phyloP scores from a whole-genome alignment of 92 coral and sea anemone genomes.

The Heteractis magnifica region DNA sequence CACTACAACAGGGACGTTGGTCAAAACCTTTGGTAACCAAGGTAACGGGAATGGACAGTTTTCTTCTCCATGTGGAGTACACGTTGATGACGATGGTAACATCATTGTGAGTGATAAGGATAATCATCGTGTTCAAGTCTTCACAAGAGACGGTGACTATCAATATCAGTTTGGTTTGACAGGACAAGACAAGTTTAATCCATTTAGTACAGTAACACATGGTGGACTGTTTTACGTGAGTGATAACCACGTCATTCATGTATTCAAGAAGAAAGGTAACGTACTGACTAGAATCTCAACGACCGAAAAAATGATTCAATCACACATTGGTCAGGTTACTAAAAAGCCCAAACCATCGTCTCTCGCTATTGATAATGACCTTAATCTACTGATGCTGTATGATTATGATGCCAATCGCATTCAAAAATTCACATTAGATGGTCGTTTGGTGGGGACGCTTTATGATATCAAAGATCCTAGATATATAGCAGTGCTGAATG shows the following conservation, averaged over 20 bases:
- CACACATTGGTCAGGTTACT: not conserved
- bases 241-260: constrained; percentile 17
- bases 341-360: not conserved
- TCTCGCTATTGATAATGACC: constrained; percentile 27
- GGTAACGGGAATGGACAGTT: constrained; percentile 9
- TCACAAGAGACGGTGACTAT: constrained; percentile 24
- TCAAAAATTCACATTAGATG: constrained; percentile 45
- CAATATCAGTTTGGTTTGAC: constrained; percentile 15
- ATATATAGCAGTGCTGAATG: constrained; percentile 1
- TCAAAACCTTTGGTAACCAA: constrained; percentile 15
- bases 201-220: constrained; percentile 1
- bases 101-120: constrained; percentile 6
- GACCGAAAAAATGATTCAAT: not conserved
- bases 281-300: constrained; percentile 4
- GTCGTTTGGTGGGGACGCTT: constrained; percentile 46
- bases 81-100: constrained; percentile 24
- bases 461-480: not conserved
- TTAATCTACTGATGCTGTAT: constrained; percentile 30
- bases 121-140: constrained; percentile 16
- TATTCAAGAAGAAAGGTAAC: constrained; percentile 12
- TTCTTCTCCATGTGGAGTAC: constrained; percentile 3
- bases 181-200: not conserved
- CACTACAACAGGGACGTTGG: constrained; percentile 18
- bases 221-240: constrained; percentile 18
- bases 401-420: constrained; percentile 30